These are phyloP conservation scores for Ips typographus DNA, from an alignment of 1,140 invertebrate genomes.

Conservation along the genomic window DNA sequence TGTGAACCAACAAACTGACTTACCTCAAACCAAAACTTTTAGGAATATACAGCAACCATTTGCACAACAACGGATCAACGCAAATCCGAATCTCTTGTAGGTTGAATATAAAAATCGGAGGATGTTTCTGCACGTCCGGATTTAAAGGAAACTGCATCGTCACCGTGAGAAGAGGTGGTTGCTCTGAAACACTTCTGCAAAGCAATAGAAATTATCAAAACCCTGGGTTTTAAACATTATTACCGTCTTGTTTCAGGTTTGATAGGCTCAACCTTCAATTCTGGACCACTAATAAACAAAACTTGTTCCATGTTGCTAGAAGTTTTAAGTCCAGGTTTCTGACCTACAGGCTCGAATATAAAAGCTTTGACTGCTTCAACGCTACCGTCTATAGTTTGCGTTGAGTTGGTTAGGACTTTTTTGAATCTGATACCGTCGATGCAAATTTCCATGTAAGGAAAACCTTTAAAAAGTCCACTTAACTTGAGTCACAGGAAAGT, in stretches of 20 bases:
- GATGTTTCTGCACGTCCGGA: constrained; percentile 54
- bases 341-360: constrained; percentile 50
- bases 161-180: constrained; percentile 49
- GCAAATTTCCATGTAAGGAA: constrained; percentile 57
- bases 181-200: constrained; percentile 42
- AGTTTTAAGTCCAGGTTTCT: constrained; percentile 10
- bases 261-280: constrained; percentile 45
- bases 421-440: constrained; percentile 56
- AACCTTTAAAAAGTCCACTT: constrained; percentile 48
- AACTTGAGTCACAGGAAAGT: not conserved
- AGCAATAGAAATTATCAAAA: constrained; percentile 27
- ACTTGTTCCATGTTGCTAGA: constrained; percentile 55
- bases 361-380: constrained; percentile 57
- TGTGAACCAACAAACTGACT: not conserved
- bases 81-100: constrained; percentile 60
- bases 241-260: not conserved
- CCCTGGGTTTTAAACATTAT: not conserved
- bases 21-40: constrained; percentile 34
- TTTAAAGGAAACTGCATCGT: constrained; percentile 60
- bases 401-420: constrained; percentile 52
- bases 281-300: constrained; percentile 61
- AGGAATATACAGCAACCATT: constrained; percentile 62
- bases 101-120: constrained; percentile 60
- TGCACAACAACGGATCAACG: constrained; percentile 62
- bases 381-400: constrained; percentile 50